Conservation (phyloP, 2,113 vertebrate genomes). For the Caracal caracal region DNA sequence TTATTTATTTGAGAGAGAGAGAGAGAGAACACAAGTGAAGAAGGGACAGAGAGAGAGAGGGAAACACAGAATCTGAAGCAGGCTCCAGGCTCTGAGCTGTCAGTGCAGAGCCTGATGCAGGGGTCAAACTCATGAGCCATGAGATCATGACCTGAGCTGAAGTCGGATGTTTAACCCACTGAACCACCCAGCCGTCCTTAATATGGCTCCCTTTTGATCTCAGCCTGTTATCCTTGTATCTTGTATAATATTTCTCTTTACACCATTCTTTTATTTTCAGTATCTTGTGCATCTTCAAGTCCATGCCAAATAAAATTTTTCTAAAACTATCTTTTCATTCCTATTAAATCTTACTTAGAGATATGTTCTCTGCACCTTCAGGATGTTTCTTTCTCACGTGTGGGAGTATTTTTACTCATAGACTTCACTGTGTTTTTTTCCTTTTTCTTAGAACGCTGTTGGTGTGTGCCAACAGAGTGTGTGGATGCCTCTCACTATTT, state of each 20-base stretch:
- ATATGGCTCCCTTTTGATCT: neutral
- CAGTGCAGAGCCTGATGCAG: no score
- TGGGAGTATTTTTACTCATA: neutral
- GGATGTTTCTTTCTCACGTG: neutral
- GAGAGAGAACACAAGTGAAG: no score
- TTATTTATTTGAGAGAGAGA: no score
- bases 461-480: neutral
- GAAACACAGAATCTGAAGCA: no score
- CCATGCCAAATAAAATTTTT: neutral
- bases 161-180: no score
- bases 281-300: neutral
- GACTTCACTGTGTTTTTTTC: neutral
- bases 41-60: no score
- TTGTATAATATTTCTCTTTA: neutral
- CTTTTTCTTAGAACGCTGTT: neutral
- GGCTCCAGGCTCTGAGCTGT: no score
- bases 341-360: slow-evolving; percentile 3
- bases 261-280: neutral
- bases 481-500: neutral
- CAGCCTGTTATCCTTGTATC: neutral
- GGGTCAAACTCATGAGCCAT: no score
- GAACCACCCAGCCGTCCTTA: neutral
- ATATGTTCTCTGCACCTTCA: neutral
- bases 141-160: no score
- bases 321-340: neutral